Evolutionary conservation across 53 echinoderm and acorn worm species (phyloP).

Genomic region (Patiria pectinifera): DNA sequence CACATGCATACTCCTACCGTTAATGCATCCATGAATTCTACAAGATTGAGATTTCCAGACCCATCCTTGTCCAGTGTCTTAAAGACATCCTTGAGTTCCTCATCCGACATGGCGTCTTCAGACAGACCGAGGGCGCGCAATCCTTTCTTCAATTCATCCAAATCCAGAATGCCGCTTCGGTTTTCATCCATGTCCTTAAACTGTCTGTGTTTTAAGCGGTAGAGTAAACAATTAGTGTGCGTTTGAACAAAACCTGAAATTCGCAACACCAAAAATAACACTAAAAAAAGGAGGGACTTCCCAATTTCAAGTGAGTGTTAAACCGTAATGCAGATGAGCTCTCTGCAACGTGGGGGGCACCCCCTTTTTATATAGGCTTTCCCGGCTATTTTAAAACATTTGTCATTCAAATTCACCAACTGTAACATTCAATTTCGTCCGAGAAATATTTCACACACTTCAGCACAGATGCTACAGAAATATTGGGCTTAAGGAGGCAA

Average conservation of each 20-base stretch:
- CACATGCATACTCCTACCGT: conserved; percentile 13
- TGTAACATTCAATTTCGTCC: no score
- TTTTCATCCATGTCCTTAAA: conserved; percentile 78
- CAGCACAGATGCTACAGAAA: no score
- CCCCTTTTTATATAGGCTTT: no score
- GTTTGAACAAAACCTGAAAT: not conserved
- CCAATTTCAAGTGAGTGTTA: no score
- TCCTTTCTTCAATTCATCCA: conserved; percentile 65
- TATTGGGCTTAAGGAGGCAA: no score
- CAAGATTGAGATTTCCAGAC: conserved; percentile 47
- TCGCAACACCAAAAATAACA: not conserved
- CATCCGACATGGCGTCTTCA: not conserved
- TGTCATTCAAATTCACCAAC: no score
- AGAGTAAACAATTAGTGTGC: not conserved
- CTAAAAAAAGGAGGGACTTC: no score
- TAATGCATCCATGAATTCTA: conserved; percentile 39
- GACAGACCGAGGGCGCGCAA: conserved; percentile 24
- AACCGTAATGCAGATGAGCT: no score
- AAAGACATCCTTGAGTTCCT: conserved; percentile 33
- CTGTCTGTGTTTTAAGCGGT: not conserved
- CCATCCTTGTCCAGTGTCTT: conserved; percentile 50
- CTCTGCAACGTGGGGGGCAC: no score
- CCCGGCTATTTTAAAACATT: no score
- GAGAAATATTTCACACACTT: no score
- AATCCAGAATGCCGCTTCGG: conserved; percentile 60